Evolutionary conservation across 2,113 vertebrate genomes (phyloP), one percentile per base, ranked within the genome.

Genomic region (Microtus montanus): DNA sequence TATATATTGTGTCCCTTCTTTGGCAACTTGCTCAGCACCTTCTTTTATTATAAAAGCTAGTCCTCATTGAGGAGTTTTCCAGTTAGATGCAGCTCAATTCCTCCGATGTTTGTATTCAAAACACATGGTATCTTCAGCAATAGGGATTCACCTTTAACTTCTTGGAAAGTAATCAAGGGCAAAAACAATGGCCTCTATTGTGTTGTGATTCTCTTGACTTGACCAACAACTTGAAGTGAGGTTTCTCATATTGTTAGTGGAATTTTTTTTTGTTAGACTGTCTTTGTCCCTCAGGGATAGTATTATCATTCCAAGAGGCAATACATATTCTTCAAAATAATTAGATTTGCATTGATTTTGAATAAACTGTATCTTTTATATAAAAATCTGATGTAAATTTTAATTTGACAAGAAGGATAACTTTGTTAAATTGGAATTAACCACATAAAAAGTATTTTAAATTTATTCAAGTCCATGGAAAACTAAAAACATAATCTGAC

Each of bases 321-420:
- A 97, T 93, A 64, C 28, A 28, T 83, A 58, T 64, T 84, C 6
- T 74, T 14, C 8, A 38, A 63, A 63, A 83, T 63, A 41, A 95
- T 95, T 82, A 93, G 17, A 66, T 61, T 24, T 77, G 9, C 30
- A 82, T 64, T 92, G 35, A 92, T 93, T 93, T 80, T 87, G 84
- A 91, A 78, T 12, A 87, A 79, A 44, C 33, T 70, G 41, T 41
- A 75, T 19, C n/a, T 61, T 71, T 94, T 89, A 44, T 11, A 94
- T 84, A n/a, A 86, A 64, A 44, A 1, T 91, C 0, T 94, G 30
- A 89, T 91, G 61, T 87, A 95, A 95, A 54, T 63, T 92, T 89
- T 13, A 89, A 87, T 38, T 92, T 58, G 3, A 54, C 54, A 90
- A 95, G 52, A 49, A 61, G 83, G 89, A 89, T 35, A 33, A 78